Conservation (phyloP, 2,888 invertebrate species). For the Cerastis rubricosa region DNA sequence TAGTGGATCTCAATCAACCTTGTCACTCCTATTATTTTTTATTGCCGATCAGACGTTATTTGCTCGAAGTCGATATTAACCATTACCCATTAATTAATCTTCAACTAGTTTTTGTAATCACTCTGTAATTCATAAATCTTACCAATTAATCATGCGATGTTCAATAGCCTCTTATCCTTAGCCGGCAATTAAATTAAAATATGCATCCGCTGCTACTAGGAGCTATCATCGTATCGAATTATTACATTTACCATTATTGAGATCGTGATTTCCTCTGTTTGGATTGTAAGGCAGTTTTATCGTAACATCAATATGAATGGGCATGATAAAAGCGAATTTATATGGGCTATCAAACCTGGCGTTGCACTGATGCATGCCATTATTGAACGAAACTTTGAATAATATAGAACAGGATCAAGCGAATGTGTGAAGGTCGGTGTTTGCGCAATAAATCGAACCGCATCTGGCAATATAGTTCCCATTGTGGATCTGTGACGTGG, state of each 20-base stretch:
- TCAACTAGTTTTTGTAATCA: conserved; percentile 49
- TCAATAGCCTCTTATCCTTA: conserved; percentile 36
- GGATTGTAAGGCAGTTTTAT: conserved; percentile 46
- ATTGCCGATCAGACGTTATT: conserved; percentile 67
- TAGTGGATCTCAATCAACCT: conserved; percentile 75
- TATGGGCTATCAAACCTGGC: conserved; percentile 52
- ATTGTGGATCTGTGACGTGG: conserved; percentile 80
- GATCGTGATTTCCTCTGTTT: conserved; percentile 61
- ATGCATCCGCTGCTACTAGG: conserved; percentile 34
- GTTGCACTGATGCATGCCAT: conserved; percentile 52
- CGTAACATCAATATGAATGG: conserved; percentile 50
- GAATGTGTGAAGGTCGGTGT: conserved; percentile 78
- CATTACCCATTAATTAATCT: conserved; percentile 63
- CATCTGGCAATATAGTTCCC: conserved; percentile 79
- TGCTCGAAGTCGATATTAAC: conserved; percentile 64
- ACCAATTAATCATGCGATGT: conserved; percentile 62
- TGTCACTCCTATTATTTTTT: conserved; percentile 75
- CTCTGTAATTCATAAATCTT: conserved; percentile 41
- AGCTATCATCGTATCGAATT: conserved; percentile 43
- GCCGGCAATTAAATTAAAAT: conserved; percentile 34
- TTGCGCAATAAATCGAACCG: conserved; percentile 81
- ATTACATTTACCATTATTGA: conserved; percentile 34
- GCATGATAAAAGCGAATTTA: conserved; percentile 59
- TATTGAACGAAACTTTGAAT: conserved; percentile 51
- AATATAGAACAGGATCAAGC: conserved; percentile 76